Base-by-base conservation (phyloP, 2,888 invertebrate genomes). In the Brachylomia viminalis region DNA sequence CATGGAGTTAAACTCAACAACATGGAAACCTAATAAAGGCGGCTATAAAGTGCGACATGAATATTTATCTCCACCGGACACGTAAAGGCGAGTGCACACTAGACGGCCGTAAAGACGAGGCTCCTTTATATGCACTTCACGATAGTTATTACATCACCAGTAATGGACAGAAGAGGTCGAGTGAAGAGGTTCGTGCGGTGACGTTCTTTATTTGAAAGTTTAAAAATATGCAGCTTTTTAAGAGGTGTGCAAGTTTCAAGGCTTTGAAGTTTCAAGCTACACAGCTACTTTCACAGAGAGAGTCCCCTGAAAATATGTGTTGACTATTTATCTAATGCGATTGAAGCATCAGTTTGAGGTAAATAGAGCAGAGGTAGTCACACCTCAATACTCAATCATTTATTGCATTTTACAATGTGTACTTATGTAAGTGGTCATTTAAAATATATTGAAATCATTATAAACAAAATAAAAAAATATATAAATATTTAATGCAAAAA, bases 21-120 rank as follows among this genome's bases (percentile, higher is more conserved):
- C 74, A 70, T 67, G 65, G 65, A 80, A 74, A 77, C 77, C 61
- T 84, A 75, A 80, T 84, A 80, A 80, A 83, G 72, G 20, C 45
- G 27, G 78, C 68, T 75, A 73, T 76, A 73, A 79, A 86, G 54
- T 73, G 58, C 62, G 47, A 23, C 77, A 80, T 84, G 82, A 86
- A 86, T 82, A 84, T 86, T 82, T 84, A 84, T 76, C 54, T 74
- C 72, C 52, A 64, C 59, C 58, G 62, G 71, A 75, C 58, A 77
- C 65, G 38, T 68, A 76, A 75, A 74, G 79, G 73, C 45, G 58
- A 83, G 11, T 58, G 66, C 79, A 79, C 73, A 84, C 77, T 68
- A n/a, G 71, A 23, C 20, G 65, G 62, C 56, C 17, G 56, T 80
- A 64, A 76, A 75, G 27, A 42, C 45, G 59, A 61, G 8, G 62